These are phyloP conservation scores for Petroica traversi DNA, from an alignment of 2,113 vertebrate genomes.

Conservation along the genomic window DNA sequence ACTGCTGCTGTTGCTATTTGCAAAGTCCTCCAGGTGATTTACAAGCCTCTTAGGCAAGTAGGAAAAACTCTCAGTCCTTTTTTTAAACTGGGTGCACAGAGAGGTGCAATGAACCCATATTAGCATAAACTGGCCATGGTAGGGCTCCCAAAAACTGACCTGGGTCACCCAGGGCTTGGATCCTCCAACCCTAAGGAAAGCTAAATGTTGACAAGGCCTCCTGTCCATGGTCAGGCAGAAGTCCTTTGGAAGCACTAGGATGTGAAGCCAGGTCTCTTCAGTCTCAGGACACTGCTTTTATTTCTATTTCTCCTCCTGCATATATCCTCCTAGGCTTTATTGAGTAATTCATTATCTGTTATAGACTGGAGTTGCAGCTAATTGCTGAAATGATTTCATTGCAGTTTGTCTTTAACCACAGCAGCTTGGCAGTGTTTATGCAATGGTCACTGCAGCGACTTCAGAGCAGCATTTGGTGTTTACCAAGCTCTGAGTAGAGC, in stretches of 20 bases:
- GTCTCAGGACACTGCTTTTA: not conserved
- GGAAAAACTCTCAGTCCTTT: not conserved
- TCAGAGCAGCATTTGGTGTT: accelerated
- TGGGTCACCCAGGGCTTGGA: not conserved
- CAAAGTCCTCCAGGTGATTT: not conserved
- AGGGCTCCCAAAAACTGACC: not conserved
- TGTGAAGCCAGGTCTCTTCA: not conserved
- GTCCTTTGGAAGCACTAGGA: not conserved
- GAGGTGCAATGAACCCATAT: accelerated
- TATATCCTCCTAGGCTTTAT: not conserved
- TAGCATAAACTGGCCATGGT: accelerated
- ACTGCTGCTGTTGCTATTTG: not conserved
- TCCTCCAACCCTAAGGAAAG: not conserved
- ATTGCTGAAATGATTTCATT: not conserved
- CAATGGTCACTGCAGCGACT: not conserved
- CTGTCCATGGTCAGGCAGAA: accelerated
- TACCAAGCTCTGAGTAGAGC: not conserved
- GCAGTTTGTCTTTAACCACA: not conserved
- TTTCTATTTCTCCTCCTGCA: not conserved
- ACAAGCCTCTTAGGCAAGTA: not conserved
- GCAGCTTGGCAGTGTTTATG: not conserved
- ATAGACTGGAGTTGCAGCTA: not conserved
- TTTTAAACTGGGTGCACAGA: not conserved
- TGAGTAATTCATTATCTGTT: not conserved
- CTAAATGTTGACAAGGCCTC: not conserved